phyloP scores from a whole-genome alignment of 2,113 vertebrate genomes.

The Bufo bufo region DNA sequence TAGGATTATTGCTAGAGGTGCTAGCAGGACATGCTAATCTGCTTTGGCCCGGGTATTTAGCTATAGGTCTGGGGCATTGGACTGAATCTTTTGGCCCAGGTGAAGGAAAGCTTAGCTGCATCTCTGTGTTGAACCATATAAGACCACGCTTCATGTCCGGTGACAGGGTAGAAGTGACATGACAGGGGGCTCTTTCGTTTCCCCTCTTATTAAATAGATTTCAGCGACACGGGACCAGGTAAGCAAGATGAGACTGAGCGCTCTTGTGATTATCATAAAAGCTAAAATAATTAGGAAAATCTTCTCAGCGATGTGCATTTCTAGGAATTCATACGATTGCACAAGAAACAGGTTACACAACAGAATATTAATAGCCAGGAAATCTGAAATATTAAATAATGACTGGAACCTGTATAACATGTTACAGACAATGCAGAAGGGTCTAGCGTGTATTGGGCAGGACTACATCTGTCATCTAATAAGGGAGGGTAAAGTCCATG shows the following conservation, averaged over 20 bases:
- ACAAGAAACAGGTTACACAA: slow-evolving; percentile 40
- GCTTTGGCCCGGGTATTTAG: no score
- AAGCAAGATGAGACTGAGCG: not conserved
- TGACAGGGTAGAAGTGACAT: not conserved
- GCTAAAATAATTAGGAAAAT: not conserved
- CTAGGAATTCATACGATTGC: slow-evolving; percentile 17
- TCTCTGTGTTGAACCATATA: not conserved
- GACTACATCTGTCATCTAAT: not conserved
- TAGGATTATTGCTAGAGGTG: no score
- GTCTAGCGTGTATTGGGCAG: not conserved
- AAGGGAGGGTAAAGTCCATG: not conserved
- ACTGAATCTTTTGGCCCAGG: no score
- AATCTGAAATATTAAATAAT: slow-evolving; percentile 15
- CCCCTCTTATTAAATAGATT: not conserved
- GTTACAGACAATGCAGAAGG: not conserved
- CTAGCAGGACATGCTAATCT: no score
- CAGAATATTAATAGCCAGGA: slow-evolving; percentile 18
- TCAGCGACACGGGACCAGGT: not conserved
- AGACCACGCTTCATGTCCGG: not conserved
- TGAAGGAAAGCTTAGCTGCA: no score
- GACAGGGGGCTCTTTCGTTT: not conserved
- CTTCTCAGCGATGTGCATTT: not conserved
- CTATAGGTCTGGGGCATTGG: no score
- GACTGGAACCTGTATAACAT: not conserved
- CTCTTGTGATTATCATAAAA: not conserved